Percentiles rank a stretch among this genome's conserved stretches.
These are phyloP conservation scores for Neoitamus cyanurus DNA, from an alignment of 2,888 invertebrate genomes.

Conservation along the genomic window DNA sequence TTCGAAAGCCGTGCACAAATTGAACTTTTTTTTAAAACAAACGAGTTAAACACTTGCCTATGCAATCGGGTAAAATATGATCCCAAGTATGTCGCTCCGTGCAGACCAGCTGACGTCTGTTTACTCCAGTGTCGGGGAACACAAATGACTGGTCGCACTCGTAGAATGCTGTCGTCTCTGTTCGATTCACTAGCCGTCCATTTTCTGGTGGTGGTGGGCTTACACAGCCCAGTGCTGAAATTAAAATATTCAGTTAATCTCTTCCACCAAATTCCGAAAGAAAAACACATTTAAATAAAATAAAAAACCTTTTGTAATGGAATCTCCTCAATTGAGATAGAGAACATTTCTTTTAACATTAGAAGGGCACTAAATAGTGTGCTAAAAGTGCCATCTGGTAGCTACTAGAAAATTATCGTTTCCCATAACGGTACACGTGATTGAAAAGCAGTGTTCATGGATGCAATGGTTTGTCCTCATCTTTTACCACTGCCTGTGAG, in stretches of 20 bases:
- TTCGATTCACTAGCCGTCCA: conserved; percentile 76
- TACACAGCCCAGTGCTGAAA: conserved; percentile 76
- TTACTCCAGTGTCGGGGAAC: conserved; percentile 76
- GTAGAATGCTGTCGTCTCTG: conserved; percentile 74
- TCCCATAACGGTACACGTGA: neutral
- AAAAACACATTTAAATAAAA: no score
- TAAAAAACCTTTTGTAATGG: no score
- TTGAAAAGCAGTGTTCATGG: neutral
- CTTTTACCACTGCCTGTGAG: neutral
- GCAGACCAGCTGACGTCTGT: conserved; percentile 74
- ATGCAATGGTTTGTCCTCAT: neutral
- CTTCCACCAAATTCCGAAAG: neutral
- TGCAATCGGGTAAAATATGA: conserved; percentile 72
- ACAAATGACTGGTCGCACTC: conserved; percentile 76
- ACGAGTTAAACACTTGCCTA: conserved; percentile 69
- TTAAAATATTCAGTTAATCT: no score
- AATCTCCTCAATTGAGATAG: neutral
- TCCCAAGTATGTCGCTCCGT: conserved; percentile 76
- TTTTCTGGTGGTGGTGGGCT: conserved; percentile 73
- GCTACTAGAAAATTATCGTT: neutral
- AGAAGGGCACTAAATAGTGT: neutral
- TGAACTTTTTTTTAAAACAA: neutral
- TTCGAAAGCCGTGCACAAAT: neutral
- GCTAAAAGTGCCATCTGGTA: neutral
- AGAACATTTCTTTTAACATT: neutral